phyloP scores from a whole-genome alignment of 37 sponge, comb jelly and placozoan species.

The Agelas oroides region DNA sequence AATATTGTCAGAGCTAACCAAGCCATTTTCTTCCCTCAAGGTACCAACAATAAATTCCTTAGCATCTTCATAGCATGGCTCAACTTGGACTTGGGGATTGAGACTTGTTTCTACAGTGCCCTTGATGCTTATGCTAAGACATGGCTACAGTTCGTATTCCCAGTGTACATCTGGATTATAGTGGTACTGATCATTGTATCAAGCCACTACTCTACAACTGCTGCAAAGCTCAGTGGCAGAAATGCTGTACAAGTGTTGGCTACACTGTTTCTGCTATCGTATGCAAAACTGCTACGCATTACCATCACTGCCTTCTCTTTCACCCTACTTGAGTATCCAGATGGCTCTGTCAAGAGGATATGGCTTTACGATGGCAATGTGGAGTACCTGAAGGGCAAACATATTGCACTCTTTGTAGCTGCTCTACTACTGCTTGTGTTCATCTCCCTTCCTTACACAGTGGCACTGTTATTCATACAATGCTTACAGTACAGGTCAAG shows the following conservation, averaged over 20 bases:
- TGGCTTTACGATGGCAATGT: conserved; percentile 32
- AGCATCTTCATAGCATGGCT: conserved; percentile 3
- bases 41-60: not conserved
- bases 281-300: conserved; percentile 24
- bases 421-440: not conserved
- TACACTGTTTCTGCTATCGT: conserved; percentile 36
- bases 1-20: conserved; percentile 1
- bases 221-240: not conserved
- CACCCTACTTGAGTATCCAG: not conserved
- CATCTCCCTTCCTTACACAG: conserved; percentile 5
- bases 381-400: conserved; percentile 18
- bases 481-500: conserved; percentile 12
- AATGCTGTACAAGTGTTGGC: conserved; percentile 40
- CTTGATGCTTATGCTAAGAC: conserved; percentile 7
- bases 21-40: not conserved
- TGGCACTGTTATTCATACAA: conserved; percentile 1
- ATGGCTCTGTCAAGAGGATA: not conserved
- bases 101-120: conserved; percentile 12
- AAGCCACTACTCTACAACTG: not conserved
- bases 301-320: not conserved
- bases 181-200: conserved; percentile 7
- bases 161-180: conserved; percentile 11
- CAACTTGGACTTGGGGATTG: conserved; percentile 15
- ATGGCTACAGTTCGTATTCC: conserved; percentile 33
- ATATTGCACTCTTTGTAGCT: not conserved